Conservation (phyloP, 2,888 invertebrate species). For the Caenorhabditis angaria region DNA sequence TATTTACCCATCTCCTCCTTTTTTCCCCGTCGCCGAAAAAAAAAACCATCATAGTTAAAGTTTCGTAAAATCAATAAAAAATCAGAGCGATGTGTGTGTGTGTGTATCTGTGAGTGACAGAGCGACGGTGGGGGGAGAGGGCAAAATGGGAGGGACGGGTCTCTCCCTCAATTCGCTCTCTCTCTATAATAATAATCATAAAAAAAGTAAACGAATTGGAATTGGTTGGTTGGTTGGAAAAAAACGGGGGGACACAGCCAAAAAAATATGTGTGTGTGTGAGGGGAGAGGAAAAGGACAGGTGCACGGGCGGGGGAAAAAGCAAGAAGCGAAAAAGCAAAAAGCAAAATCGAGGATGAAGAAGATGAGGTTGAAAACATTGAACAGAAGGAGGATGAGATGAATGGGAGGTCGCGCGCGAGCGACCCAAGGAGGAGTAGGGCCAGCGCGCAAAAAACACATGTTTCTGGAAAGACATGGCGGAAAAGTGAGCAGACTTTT, state of each 20-base stretch:
- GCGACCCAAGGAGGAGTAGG: too few species aligned
- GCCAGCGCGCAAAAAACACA: neutral
- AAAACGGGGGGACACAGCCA: too few species aligned
- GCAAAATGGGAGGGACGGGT: slow-evolving; percentile 2
- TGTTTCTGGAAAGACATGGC: too few species aligned
- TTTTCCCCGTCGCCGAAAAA: slow-evolving; percentile 8
- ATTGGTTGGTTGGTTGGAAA: too few species aligned
- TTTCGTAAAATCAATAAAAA: slow-evolving; percentile 30
- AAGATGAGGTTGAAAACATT: neutral
- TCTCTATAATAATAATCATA: slow-evolving; percentile 3
- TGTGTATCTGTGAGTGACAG: slow-evolving; percentile 3
- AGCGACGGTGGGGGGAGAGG: neutral
- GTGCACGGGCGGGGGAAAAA: neutral
- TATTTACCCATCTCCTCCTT: too few species aligned
- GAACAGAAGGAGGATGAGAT: neutral
- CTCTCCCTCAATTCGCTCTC: neutral
- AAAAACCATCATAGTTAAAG: neutral
- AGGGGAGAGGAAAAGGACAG: neutral
- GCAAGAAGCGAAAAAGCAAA: neutral
- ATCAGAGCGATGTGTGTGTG: slow-evolving; percentile 18
- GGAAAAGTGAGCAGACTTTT: too few species aligned
- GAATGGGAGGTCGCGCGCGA: neutral
- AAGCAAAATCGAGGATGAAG: neutral
- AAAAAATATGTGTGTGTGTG: neutral
- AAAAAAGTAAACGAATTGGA: slow-evolving; percentile 21